Evolutionary conservation across 2,888 invertebrate species (phyloP).

Genomic region (Ischnus inquisitorius): DNA sequence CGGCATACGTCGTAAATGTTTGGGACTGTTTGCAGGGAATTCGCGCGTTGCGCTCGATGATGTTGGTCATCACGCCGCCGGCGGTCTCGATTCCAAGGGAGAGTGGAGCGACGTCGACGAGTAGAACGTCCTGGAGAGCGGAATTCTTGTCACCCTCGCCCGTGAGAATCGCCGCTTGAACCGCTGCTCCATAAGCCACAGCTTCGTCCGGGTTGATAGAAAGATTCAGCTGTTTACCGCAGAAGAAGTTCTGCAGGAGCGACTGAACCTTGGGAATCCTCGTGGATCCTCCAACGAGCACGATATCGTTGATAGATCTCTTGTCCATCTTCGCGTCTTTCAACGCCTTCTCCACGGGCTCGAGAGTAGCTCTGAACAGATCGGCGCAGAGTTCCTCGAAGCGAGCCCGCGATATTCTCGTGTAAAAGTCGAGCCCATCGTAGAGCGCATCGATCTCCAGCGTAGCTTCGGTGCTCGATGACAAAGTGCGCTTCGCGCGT

Average conservation of each 20-base stretch:
- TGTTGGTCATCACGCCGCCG: slow-evolving; percentile 91
- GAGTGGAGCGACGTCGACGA: slow-evolving; percentile 90
- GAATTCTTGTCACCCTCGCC: slow-evolving; percentile 84
- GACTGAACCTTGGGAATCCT: slow-evolving; percentile 93
- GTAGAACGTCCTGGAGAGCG: slow-evolving; percentile 91
- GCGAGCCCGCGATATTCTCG: slow-evolving; percentile 90
- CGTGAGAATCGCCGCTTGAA: slow-evolving; percentile 95
- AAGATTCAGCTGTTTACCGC: slow-evolving; percentile 93
- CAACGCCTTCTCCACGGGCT: slow-evolving; percentile 92
- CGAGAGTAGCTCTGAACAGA: slow-evolving; percentile 90
- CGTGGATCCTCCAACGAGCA: slow-evolving; percentile 93
- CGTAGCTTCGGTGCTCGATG: slow-evolving; percentile 91
- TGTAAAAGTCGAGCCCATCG: slow-evolving; percentile 91
- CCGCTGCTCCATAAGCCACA: slow-evolving; percentile 97
- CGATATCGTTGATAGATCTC: slow-evolving; percentile 91
- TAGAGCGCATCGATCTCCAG: slow-evolving; percentile 92
- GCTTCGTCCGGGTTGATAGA: slow-evolving; percentile 97
- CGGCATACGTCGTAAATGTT: slow-evolving; percentile 89
- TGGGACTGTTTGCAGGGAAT: slow-evolving; percentile 87
- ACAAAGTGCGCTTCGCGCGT: slow-evolving; percentile 91
- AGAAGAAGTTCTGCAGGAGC: slow-evolving; percentile 90
- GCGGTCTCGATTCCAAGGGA: slow-evolving; percentile 93
- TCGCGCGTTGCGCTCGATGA: slow-evolving; percentile 87
- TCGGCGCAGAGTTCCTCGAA: slow-evolving; percentile 92
- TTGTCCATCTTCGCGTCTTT: slow-evolving; percentile 93